Evolutionary conservation across 2,888 invertebrate genomes (phyloP).

Genomic region (Macrophya annulata): DNA sequence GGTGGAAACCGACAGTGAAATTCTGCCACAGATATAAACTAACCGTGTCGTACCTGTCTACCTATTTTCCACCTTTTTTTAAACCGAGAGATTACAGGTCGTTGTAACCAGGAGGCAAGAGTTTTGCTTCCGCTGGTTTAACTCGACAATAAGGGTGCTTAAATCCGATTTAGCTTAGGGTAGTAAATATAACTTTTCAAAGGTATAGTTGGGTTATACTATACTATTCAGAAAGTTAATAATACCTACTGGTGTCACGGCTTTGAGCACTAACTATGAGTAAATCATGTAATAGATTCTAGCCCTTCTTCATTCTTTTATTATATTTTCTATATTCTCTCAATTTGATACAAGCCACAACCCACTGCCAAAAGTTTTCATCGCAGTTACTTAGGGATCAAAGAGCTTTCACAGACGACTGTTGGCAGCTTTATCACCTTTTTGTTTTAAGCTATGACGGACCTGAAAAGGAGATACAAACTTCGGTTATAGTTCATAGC

Average conservation of each 20-base stretch:
- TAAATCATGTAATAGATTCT: background rate
- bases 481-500: background rate
- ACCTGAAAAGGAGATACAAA: background rate
- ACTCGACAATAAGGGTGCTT: constrained; percentile 17
- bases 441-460: constrained; percentile 1
- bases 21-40: background rate
- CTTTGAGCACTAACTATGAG: background rate
- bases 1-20: constrained; percentile 21
- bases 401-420: background rate
- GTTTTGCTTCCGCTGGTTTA: constrained; percentile 14
- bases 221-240: background rate
- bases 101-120: constrained; percentile 13
- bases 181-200: constrained; percentile 17
- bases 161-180: constrained; percentile 5
- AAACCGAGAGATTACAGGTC: background rate
- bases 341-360: background rate
- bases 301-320: background rate
- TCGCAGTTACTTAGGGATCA: background rate
- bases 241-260: background rate
- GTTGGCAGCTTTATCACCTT: background rate
- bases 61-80: background rate
- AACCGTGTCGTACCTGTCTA: background rate
- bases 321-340: background rate
- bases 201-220: constrained; percentile 6
- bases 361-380: background rate